phyloP scores from a whole-genome alignment of 2,888 invertebrate species.

The Gryllus longicercus region DNA sequence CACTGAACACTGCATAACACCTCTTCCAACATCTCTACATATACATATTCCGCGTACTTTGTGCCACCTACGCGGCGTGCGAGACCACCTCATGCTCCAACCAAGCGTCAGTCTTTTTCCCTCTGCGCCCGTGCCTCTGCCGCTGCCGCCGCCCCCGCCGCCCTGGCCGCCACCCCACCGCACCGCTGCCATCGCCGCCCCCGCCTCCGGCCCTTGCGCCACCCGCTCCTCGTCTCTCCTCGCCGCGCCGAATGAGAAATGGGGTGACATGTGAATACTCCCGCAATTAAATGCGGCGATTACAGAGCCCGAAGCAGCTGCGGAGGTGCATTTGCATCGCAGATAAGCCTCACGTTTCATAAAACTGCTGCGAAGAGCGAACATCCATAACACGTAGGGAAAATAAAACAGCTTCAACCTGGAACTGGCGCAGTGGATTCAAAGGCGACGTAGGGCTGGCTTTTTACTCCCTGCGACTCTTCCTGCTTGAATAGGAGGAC shows the following conservation, averaged over 20 bases:
- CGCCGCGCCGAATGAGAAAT: background rate
- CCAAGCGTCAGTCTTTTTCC: too few relatives aligned
- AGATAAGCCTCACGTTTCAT: conserved; percentile 3
- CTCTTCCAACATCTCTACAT: too few relatives aligned
- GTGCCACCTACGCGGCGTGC: too few relatives aligned
- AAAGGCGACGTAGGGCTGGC: background rate
- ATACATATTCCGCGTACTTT: too few relatives aligned
- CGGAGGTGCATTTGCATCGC: background rate
- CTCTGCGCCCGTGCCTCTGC: too few relatives aligned
- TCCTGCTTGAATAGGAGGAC: too few relatives aligned
- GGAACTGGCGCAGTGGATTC: background rate
- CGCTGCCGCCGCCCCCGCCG: too few relatives aligned
- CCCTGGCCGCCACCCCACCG: too few relatives aligned
- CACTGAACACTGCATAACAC: too few relatives aligned
- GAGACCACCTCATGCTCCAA: too few relatives aligned
- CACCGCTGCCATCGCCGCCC: too few relatives aligned
- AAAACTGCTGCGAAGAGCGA: conserved; percentile 1
- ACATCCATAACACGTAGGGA: background rate
- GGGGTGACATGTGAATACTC: background rate
- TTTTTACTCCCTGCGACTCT: too few relatives aligned
- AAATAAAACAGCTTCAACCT: background rate
- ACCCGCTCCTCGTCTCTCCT: background rate
- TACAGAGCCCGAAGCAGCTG: background rate
- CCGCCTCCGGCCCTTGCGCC: background rate
- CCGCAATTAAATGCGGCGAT: conserved; percentile 9